A percentile compares a stretch with the other conserved stretches of the same genome.
phyloP scores from a whole-genome alignment of 2,888 invertebrate genomes.

The Adelphocoris suturalis region DNA sequence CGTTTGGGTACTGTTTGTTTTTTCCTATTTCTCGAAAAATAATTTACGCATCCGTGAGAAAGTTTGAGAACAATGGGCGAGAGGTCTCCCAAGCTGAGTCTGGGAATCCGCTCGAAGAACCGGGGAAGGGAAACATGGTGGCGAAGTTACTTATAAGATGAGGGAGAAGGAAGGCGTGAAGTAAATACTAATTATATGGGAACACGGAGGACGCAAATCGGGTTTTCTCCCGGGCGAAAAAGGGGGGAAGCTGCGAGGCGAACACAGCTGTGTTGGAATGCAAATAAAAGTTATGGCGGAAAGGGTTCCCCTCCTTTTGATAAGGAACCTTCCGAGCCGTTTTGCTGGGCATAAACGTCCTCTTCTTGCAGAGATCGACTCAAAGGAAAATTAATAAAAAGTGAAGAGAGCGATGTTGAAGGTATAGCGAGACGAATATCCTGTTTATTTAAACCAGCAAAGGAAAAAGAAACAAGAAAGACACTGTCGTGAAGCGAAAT shows the following conservation, averaged over 20 bases:
- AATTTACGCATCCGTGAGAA: slow-evolving; percentile 39
- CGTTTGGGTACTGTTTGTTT: not conserved
- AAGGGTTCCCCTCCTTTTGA: slow-evolving; percentile 26
- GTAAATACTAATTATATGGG: slow-evolving; percentile 72
- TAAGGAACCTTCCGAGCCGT: slow-evolving; percentile 12
- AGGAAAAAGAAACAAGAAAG: too few relatives aligned
- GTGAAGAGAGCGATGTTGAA: too few relatives aligned
- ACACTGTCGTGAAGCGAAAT: too few relatives aligned
- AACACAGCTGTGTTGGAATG: slow-evolving; percentile 48
- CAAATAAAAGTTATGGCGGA: slow-evolving; percentile 61
- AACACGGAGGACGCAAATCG: slow-evolving; percentile 65
- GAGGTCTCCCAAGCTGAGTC: slow-evolving; percentile 21
- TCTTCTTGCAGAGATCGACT: not conserved
- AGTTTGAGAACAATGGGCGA: not conserved
- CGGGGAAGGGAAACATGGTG: not conserved
- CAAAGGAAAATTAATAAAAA: too few relatives aligned
- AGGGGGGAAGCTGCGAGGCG: not conserved
- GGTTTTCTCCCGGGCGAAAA: slow-evolving; percentile 41
- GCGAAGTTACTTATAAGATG: slow-evolving; percentile 13
- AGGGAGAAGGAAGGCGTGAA: slow-evolving; percentile 59
- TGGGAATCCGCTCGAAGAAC: slow-evolving; percentile 11
- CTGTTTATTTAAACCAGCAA: too few relatives aligned
- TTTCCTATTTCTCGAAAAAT: slow-evolving; percentile 14
- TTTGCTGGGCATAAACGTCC: slow-evolving; percentile 5
- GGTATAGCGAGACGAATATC: too few relatives aligned